A percentile compares a stretch with the other conserved stretches of the same genome.
Conservation (phyloP, 1,140 invertebrate genomes). For the Kradibia gibbosae region DNA sequence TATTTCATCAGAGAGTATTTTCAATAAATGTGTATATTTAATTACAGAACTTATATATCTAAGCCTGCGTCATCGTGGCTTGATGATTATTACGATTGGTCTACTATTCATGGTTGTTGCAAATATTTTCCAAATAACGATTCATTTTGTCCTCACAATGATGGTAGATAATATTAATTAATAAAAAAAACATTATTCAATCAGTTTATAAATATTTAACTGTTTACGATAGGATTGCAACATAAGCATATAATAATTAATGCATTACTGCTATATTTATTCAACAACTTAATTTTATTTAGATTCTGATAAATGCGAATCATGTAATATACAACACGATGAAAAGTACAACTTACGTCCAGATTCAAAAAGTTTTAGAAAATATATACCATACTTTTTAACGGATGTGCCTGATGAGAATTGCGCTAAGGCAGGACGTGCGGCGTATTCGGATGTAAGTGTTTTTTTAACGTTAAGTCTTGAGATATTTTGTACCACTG, state of each 20-base stretch:
- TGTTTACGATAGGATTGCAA: too few relatives aligned
- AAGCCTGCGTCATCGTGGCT: slow-evolving; percentile 93
- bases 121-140: slow-evolving; percentile 74
- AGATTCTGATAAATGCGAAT: slow-evolving; percentile 57
- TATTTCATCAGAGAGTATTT: not conserved
- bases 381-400: slow-evolving; percentile 90
- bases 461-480: slow-evolving; percentile 52
- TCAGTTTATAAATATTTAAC: too few relatives aligned
- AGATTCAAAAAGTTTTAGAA: slow-evolving; percentile 78
- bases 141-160: slow-evolving; percentile 80
- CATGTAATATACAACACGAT: slow-evolving; percentile 71
- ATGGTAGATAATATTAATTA: slow-evolving; percentile 3
- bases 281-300: not conserved
- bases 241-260: too few relatives aligned
- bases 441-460: slow-evolving; percentile 84
- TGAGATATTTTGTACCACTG: too few relatives aligned
- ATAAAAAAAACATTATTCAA: not conserved
- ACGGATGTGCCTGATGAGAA: slow-evolving; percentile 87
- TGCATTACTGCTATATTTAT: not conserved
- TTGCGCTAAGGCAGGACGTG: slow-evolving; percentile 92
- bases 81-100: slow-evolving; percentile 97
- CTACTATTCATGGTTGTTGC: slow-evolving; percentile 71
- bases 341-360: slow-evolving; percentile 70
- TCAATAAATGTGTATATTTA: not conserved
- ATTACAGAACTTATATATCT: slow-evolving; percentile 85